Evolutionary conservation across 1,140 invertebrate species (phyloP), one percentile per base, ranked within the genome.

Genomic region (Pseudomyrmex pallidus): DNA sequence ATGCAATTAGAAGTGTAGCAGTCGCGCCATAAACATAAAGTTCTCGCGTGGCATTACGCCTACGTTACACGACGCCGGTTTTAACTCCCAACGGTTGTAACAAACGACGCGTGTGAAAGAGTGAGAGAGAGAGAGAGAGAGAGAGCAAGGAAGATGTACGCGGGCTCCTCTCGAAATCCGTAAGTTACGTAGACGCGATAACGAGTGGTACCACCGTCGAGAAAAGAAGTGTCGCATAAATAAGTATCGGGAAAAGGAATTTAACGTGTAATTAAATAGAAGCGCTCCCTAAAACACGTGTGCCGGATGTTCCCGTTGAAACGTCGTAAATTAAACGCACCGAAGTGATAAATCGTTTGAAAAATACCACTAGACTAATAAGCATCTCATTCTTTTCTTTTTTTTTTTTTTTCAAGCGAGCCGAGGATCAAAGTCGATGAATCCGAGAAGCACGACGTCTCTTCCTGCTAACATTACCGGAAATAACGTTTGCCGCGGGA

Each of bases 1-100:
- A 62, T 67, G 68, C 85, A 87, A 87, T 87, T 87, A 87, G 85
- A 90, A 83, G 72, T 56, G 83, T 70, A 78, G 77, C 80, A 72
- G 62, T 74, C 85, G 66, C 83, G 66, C 70, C 83, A 48, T 84
- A 85, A 87, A 87, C 83, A 70, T 74, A 48, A 63, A 83, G 67
- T 61, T 68, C 54, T 78, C 35, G 67, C 50, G 68, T 73, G 67
- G 25, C 35, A 52, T 67, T 25, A 46, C 82, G 85, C 74, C 73
- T 61, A 83, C 86, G 85, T 46, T 17, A 13, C 66, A 25, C 54
- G 44, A 22, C n/a, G 59, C 2, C 25, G 57, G 15, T 17, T 54
- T 61, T 82, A 74, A 52, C 57, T 52, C 57, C 56, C 78, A 46
- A 35, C 68, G 17, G 64, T 78, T 10, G 76, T 78, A 70, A 78